Evolutionary conservation across 2,888 invertebrate species (phyloP), one percentile per base, ranked within the genome.

Genomic region (Drosophila mulleri): DNA sequence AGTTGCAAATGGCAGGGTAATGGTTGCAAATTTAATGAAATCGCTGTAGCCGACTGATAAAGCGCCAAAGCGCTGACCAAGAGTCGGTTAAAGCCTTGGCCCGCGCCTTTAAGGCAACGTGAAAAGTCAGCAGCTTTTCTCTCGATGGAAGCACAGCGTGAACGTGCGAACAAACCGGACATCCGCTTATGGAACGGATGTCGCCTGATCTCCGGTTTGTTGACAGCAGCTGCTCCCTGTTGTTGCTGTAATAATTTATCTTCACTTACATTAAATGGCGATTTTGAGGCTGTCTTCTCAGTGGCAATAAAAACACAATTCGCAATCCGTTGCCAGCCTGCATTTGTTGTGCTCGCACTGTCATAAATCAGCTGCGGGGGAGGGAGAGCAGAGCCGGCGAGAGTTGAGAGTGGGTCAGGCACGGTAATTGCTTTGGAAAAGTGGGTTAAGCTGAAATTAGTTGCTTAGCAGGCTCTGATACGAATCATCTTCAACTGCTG

Each of bases 361-460:
- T 23, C 84, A 89, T 83, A 83, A 88, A 86, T 83, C 89, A 86
- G 68, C 57, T 63, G 32, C 7, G 18, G 0, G 50, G 32, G 50
- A 18, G 48, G n/a, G 9, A n/a, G 6, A 8, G 8, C 32, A 0
- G 48, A 26, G 39, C 4, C 11, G 9, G 9, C 2, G 45, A 18
- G 48, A 18, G 44, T 2, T 1, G 26, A 8, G 32, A 29, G 56
- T 16, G 41, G 72, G 68, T 78, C 76, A 76, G 67, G 60, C 79
- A 66, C 80, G 85, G 82, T 83, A 83, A 83, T 88, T 83, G 82
- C 82, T 63, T 71, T 72, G 80, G 71, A 83, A 80, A 83, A 83
- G 78, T 88, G 82, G 83, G 83, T 88, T 83, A 83, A 83, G 82
- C 83, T 81, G 78, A 83, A 89, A 89, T 89, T 89, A 83, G 89